Conservation (phyloP, 2,113 vertebrate species). For the Pimephales promelas region DNA sequence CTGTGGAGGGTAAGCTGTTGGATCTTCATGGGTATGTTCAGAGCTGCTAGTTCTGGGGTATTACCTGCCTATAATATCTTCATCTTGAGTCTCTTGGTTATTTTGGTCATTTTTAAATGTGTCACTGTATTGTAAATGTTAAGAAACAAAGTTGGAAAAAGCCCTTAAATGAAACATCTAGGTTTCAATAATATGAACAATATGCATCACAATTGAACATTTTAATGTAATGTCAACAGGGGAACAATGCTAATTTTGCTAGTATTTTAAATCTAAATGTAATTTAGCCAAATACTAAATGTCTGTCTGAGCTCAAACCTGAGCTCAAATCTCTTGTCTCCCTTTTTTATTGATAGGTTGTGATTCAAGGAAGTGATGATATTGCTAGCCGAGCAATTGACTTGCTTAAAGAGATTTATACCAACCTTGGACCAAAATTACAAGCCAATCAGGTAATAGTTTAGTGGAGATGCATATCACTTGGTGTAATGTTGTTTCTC, state of each 20-base stretch:
- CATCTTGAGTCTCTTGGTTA: background rate
- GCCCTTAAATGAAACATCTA: background rate
- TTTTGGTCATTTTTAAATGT: background rate
- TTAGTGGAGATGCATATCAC: background rate
- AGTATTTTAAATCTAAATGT: background rate
- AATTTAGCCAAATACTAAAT: background rate
- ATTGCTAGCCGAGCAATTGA: constrained; percentile 97
- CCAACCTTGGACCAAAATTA: constrained; percentile 97
- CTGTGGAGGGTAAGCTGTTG: constrained; percentile 90
- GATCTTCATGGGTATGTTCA: background rate
- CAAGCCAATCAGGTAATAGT: constrained; percentile 94
- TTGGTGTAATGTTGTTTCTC: background rate
- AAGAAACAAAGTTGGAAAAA: background rate
- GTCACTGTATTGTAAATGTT: background rate
- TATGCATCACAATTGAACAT: background rate
- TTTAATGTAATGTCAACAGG: background rate
- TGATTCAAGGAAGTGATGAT: constrained; percentile 98
- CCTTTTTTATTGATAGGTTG: constrained; percentile 79
- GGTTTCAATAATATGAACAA: no score
- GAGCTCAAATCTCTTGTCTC: constrained; percentile 8
- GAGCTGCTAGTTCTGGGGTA: background rate
- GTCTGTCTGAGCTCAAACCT: background rate
- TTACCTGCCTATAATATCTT: background rate
- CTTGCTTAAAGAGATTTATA: constrained; percentile 98
- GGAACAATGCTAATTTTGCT: no score